Conservation (phyloP, 2,888 invertebrate species). For the Chymomyza amoena region DNA sequence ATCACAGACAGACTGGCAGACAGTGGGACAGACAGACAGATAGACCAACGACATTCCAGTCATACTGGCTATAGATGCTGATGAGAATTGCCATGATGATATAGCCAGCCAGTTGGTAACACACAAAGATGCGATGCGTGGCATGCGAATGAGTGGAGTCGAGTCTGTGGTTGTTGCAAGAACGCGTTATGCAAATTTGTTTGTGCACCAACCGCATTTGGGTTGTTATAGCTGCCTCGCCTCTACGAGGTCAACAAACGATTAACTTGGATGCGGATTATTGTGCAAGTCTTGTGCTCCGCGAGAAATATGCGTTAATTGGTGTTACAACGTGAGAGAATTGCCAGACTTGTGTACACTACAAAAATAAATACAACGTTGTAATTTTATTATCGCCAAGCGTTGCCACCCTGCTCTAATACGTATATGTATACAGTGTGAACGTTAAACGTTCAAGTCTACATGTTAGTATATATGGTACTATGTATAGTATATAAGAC, state of each 20-base stretch:
- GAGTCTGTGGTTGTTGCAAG: not conserved
- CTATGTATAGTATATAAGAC: constrained; percentile 6
- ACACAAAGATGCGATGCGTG: constrained; percentile 22
- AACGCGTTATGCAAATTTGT: constrained; percentile 60
- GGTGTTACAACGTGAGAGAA: constrained; percentile 38
- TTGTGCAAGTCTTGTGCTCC: constrained; percentile 18
- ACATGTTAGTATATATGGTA: not conserved
- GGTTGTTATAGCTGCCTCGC: constrained; percentile 14
- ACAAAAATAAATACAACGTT: too few species aligned
- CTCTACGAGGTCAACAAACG: constrained; percentile 58
- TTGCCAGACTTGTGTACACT: not conserved
- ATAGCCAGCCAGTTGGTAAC: constrained; percentile 29
- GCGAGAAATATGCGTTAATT: constrained; percentile 60
- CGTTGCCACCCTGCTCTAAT: not conserved
- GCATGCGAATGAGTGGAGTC: not conserved
- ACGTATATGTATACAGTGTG: not conserved
- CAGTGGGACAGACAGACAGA: not conserved
- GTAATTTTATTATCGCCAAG: not conserved
- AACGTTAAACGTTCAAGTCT: constrained; percentile 1
- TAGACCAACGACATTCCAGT: not conserved
- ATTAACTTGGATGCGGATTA: constrained; percentile 68
- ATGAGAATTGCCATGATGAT: constrained; percentile 3
- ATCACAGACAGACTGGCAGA: not conserved
- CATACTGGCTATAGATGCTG: not conserved
- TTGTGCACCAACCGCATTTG: constrained; percentile 7